Evolutionary conservation across 2,113 vertebrate genomes (phyloP).

Genomic region (Archilochus colubris): DNA sequence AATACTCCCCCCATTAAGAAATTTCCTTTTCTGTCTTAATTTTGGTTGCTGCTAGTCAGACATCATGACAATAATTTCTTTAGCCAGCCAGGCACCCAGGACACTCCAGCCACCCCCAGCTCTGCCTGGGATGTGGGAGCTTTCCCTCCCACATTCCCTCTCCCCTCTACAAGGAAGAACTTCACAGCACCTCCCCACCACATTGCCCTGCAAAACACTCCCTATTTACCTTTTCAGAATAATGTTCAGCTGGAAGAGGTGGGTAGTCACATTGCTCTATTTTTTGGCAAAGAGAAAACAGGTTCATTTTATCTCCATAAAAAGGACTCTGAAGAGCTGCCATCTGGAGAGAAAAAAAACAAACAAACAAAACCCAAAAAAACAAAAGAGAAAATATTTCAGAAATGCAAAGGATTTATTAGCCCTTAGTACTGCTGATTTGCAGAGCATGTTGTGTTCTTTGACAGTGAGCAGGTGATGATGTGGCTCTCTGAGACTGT

Average conservation of each 20-base stretch:
- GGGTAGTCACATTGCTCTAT: conserved; percentile 89
- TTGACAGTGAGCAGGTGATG: neutral
- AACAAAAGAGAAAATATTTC: neutral
- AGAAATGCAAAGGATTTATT: neutral
- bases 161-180: neutral
- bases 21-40: neutral
- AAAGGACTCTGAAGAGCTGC: conserved; percentile 88
- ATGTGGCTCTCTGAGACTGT: neutral
- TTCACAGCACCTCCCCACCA: neutral
- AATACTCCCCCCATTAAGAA: neutral
- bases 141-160: neutral
- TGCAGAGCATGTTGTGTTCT: neutral
- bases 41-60: neutral
- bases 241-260: conserved; percentile 84
- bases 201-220: neutral
- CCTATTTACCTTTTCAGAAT: conserved; percentile 83
- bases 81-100: neutral
- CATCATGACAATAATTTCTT: accelerated
- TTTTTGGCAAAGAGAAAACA: conserved; percentile 87
- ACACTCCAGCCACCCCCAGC: neutral
- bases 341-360: conserved; percentile 74
- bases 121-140: accelerated
- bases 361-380: neutral
- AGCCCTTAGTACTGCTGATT: neutral
- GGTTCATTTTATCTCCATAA: conserved; percentile 89